Base-by-base conservation (phyloP, 2,113 vertebrate genomes). In the Orientallactaga bullata region DNA sequence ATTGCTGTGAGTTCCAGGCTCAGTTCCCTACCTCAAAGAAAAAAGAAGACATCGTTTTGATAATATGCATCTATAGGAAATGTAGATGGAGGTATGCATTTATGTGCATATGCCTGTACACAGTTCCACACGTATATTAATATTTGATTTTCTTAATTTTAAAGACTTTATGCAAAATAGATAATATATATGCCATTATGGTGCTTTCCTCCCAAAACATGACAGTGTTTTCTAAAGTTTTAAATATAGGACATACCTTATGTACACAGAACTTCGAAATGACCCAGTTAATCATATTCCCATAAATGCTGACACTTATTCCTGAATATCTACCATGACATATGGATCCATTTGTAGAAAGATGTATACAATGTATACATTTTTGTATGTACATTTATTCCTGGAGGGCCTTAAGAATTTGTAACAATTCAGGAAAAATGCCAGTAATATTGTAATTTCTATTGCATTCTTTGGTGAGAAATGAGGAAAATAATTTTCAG, bases 401-500 rank as follows among this genome's bases (percentile, higher is more conserved):
- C 63, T 30, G 10, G n/a, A 78, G 35, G 90, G 68, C 39, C 10
- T 84, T 69, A 87, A 60, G 30, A 42, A 26, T 90, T 92, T 86
- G 47, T 87, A 73, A 88, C 23, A 66, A 79, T 51, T 82, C 76
- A 78, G 11, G 35, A 35, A 81, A 89, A 87, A 71, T 66, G 73
- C 87, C 73, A 91, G 78, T 6, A 68, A 91, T 85, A 73, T 80
- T 74, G 80, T 17, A 86, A 69, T 89, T 85, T 83, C 47, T 89
- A 78, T 91, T 93, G 84, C 55, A 55, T 30, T 97, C 47, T 93
- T 35, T 82, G 20, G 93, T 92, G 94, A 91, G 28, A 89, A 28
- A 88, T 60, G 81, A 97, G 66, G n/a, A 85, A 82, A 92, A 61
- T 58, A 74, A 94, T 96, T 89, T 89, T 92, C 80, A 91, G 77